phyloP scores from a whole-genome alignment of 2,888 invertebrate genomes.

The Trissoscelio sp. region DNA sequence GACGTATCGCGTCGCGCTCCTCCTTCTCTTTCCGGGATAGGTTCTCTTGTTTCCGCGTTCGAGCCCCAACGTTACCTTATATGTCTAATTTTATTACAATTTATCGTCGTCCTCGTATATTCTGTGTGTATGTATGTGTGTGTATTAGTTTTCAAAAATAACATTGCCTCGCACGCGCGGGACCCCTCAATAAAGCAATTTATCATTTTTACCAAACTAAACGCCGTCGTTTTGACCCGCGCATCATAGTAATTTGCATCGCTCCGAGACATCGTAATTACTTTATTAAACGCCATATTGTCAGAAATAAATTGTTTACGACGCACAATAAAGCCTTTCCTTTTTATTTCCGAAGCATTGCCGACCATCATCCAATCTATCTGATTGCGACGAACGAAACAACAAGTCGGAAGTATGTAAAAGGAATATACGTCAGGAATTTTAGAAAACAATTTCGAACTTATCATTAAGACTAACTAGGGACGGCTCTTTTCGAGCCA shows the following conservation, averaged over 20 bases:
- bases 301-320: conserved; percentile 19
- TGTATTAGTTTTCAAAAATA: conserved; percentile 36
- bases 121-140: too few relatives aligned
- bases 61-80: conserved; percentile 36
- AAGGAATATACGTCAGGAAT: background rate
- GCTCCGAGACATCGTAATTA: conserved; percentile 27
- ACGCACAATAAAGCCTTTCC: background rate
- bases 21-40: background rate
- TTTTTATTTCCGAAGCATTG: background rate
- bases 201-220: conserved; percentile 27
- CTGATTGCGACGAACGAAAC: too few relatives aligned
- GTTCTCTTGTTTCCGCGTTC: conserved; percentile 44
- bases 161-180: conserved; percentile 15
- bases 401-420: too few relatives aligned
- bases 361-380: background rate
- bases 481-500: background rate
- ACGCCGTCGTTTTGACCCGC: conserved; percentile 15
- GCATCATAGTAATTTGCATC: conserved; percentile 42
- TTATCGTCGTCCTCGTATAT: conserved; percentile 28
- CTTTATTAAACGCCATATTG: conserved; percentile 37
- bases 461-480: conserved; percentile 13
- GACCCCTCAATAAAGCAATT: conserved; percentile 31
- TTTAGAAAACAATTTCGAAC: background rate
- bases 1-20: conserved; percentile 13
- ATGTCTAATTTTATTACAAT: conserved; percentile 42